Base-by-base conservation (phyloP, 2,113 vertebrate species). In the Podarcis muralis region DNA sequence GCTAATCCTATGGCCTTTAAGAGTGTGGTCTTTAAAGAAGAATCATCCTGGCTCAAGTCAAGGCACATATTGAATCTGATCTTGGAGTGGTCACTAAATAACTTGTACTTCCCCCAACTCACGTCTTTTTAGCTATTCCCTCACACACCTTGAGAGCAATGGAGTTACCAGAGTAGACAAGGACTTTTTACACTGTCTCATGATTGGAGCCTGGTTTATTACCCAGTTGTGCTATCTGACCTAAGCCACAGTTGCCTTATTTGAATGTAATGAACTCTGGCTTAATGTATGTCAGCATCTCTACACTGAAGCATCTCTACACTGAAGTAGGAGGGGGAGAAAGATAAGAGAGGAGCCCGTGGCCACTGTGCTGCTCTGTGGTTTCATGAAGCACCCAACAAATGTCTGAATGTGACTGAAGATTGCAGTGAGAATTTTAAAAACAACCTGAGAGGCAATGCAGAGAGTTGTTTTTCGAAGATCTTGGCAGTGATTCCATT, bases 371-470 rank as follows among this genome's bases (percentile, higher is more conserved):
- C 27, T 79, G 16, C 27, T 37, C 59, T 40, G 30, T 82, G 59
- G n/a, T n/a, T 81, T 81, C 20, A 65, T 53, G 25, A 79, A 57
- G 43, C 18, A 9, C 7, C 18, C 22, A 76, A 22, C 43, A 48
- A 79, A 53, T 53, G 18, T 16, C 68, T 16, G 30, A 30, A 69
- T 16, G 12, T 13, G 93, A 32, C 22, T 74, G 83, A 87, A 59
- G 69, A 40, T 87, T 92, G 25, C 82, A 88, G 87, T 8, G 40
- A n/a, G 59, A 92, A 66, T 90, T 80, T 65, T 90, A 62, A 69
- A 7, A 89, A 87, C 78, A 84, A 91, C 87, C 92, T 69, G 66
- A 88, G 37, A 85, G 79, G 43, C 69, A 89, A 25, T 81, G 78
- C 59, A 5, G 1, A 81, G 57, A 91, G 76, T 53, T 66, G 23